phyloP scores from a whole-genome alignment of 53 echinoderm and acorn worm genomes.

The Actinopyga echinites region DNA sequence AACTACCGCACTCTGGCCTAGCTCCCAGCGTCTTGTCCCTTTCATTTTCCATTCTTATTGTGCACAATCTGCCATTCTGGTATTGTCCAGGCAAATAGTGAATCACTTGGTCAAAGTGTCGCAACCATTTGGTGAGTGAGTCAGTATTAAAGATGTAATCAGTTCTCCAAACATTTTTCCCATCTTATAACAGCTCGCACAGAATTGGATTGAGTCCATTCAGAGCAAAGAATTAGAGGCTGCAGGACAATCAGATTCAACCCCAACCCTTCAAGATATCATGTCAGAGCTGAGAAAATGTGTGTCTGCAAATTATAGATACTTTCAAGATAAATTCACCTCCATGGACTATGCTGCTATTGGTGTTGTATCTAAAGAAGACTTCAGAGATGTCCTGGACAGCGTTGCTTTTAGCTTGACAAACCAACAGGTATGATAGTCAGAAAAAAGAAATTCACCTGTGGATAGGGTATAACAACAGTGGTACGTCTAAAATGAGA shows the following conservation, averaged over 20 bases:
- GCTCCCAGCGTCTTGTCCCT: no score
- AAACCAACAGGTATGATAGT: conserved; percentile 68
- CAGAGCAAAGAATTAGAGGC: conserved; percentile 63
- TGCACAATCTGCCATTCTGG: no score
- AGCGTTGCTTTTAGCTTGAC: conserved; percentile 77
- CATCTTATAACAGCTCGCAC: conserved; percentile 65
- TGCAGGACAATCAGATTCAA: not conserved
- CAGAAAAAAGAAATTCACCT: no score
- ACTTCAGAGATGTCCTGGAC: conserved; percentile 76
- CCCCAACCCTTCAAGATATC: conserved; percentile 69
- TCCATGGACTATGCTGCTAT: conserved; percentile 93
- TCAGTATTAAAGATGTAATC: no score
- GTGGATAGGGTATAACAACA: no score
- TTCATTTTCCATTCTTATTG: no score
- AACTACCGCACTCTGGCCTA: no score
- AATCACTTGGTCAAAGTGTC: no score
- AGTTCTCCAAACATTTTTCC: not conserved
- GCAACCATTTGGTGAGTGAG: no score
- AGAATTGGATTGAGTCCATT: conserved; percentile 92
- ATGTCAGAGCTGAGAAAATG: conserved; percentile 58
- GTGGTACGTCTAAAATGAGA: no score
- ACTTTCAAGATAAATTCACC: conserved; percentile 77
- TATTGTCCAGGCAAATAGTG: no score
- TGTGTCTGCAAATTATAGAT: conserved; percentile 61
- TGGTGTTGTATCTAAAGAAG: conserved; percentile 84